Evolutionary conservation across 2,797 vertebrate species (phyloP).

Genomic region (Cichlasoma orientale): DNA sequence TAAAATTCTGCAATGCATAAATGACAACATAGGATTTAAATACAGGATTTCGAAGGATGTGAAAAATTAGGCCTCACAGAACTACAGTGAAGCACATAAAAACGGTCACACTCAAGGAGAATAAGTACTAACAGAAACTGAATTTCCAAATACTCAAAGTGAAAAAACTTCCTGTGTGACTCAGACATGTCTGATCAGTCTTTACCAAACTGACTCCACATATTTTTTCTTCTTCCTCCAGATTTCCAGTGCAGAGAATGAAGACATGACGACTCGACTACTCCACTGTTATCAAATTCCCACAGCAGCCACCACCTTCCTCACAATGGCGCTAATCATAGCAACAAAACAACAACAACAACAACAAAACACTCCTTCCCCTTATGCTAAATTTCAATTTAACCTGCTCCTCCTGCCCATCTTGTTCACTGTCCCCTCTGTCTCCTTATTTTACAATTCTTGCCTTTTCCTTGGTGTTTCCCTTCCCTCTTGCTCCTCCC

Average conservation of each 20-base stretch:
- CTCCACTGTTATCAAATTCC: slow-evolving; percentile 25
- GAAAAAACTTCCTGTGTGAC: accelerated
- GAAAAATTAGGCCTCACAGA: neutral
- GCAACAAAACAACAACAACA: neutral
- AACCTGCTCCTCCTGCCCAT: slow-evolving; percentile 52
- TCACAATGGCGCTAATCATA: slow-evolving; percentile 29
- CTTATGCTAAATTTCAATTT: slow-evolving; percentile 63
- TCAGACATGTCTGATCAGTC: neutral
- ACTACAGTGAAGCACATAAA: too few relatives aligned
- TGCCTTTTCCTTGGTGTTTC: slow-evolving; percentile 52
- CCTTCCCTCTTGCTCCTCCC: slow-evolving; percentile 5
- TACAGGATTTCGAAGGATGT: neutral
- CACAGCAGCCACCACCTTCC: slow-evolving; percentile 16
- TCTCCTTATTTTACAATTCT: slow-evolving; percentile 53
- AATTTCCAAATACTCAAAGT: neutral
- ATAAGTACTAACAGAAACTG: neutral
- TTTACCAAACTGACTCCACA: slow-evolving; percentile 20
- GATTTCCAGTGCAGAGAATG: neutral
- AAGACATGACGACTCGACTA: slow-evolving; percentile 24
- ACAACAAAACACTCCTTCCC: slow-evolving; percentile 5
- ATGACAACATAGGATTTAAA: neutral
- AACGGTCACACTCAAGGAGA: neutral
- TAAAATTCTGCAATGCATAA: neutral
- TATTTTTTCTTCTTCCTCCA: neutral
- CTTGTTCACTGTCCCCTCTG: slow-evolving; percentile 39